phyloP scores from a whole-genome alignment of 2,888 invertebrate species.

The Tryphoninae sp. region DNA sequence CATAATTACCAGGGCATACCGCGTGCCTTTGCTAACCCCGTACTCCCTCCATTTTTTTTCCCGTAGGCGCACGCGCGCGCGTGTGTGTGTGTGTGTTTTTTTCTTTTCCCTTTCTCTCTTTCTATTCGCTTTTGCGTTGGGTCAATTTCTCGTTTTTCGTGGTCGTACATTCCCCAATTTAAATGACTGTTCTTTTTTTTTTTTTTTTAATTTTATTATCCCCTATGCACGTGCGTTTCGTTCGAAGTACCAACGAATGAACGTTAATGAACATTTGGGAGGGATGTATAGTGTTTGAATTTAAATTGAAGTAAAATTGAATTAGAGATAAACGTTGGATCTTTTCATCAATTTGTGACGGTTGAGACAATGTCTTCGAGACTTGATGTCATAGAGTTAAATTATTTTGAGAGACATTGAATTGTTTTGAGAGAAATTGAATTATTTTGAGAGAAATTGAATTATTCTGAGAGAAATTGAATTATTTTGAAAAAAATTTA shows the following conservation, averaged over 20 bases:
- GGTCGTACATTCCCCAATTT: slow-evolving; percentile 9
- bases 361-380: too few relatives aligned
- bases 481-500: too few relatives aligned
- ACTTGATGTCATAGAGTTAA: too few relatives aligned
- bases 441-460: too few relatives aligned
- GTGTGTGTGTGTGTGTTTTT: background rate
- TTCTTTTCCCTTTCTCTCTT: background rate
- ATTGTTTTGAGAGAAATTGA: too few relatives aligned
- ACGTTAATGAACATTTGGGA: background rate
- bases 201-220: slow-evolving; percentile 2
- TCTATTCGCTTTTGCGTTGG: background rate
- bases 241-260: background rate
- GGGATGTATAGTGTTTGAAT: too few relatives aligned
- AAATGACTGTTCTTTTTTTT: slow-evolving; percentile 1
- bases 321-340: too few relatives aligned
- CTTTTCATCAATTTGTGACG: too few relatives aligned
- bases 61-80: background rate
- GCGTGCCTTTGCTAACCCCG: slow-evolving; percentile 50
- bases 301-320: too few relatives aligned
- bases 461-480: too few relatives aligned
- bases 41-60: slow-evolving; percentile 12
- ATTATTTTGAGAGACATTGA: too few relatives aligned
- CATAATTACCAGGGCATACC: slow-evolving; percentile 71
- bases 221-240: too few relatives aligned
- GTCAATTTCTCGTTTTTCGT: slow-evolving; percentile 8